Evolutionary conservation across 2,888 invertebrate species (phyloP).

Genomic region (Calliopum simillimum): DNA sequence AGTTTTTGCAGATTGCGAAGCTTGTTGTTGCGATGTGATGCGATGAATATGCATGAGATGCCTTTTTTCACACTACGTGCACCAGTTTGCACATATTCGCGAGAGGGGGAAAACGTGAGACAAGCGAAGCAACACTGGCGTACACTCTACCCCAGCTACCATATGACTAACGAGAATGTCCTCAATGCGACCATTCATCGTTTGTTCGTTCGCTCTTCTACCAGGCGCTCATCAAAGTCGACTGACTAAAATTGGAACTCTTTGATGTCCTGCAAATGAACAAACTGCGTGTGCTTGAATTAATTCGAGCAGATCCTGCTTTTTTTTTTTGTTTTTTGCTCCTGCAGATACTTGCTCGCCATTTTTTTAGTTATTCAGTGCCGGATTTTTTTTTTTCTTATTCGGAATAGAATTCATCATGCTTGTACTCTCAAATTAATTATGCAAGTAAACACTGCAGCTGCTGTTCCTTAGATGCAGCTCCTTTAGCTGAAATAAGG

Average conservation of each 20-base stretch:
- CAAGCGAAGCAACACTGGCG: background rate
- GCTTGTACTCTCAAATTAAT: constrained; percentile 32
- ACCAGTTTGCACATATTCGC: background rate
- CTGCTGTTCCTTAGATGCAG: constrained; percentile 30
- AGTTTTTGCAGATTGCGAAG: constrained; percentile 10
- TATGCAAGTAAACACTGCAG: constrained; percentile 45
- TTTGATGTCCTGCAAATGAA: constrained; percentile 34
- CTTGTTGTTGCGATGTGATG: background rate
- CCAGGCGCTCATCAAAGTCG: constrained; percentile 19
- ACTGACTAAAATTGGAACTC: constrained; percentile 26
- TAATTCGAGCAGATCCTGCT: constrained; percentile 30
- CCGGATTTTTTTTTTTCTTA: constrained; percentile 6
- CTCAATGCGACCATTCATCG: background rate
- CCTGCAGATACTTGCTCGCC: too few relatives aligned
- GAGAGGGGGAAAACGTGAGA: background rate
- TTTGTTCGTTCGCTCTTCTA: constrained; percentile 1
- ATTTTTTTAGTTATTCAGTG: too few relatives aligned
- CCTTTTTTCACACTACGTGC: constrained; percentile 24
- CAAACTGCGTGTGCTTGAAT: constrained; percentile 36
- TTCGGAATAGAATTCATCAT: constrained; percentile 23
- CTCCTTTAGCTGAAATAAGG: constrained; percentile 22
- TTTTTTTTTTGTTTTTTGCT: background rate
- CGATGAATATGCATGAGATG: constrained; percentile 33
- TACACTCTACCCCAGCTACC: background rate
- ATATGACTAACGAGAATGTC: constrained; percentile 31